phyloP scores from a whole-genome alignment of 2,797 vertebrate genomes.

The Helostoma temminkii region DNA sequence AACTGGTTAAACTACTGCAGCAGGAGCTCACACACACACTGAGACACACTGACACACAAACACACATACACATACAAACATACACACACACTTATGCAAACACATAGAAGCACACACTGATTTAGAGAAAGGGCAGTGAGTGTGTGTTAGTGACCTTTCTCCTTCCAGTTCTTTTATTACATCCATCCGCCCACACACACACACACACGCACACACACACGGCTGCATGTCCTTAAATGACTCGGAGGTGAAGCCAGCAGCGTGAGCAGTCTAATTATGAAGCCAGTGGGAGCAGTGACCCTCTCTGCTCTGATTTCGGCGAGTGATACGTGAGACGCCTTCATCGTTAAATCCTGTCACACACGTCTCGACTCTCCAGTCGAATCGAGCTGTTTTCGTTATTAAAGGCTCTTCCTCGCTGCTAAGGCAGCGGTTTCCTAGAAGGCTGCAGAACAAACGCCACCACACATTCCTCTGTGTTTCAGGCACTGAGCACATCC shows the following conservation, averaged over 20 bases:
- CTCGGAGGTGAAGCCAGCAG: slow-evolving; percentile 20
- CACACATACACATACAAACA: no score
- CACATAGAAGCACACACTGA: slow-evolving; percentile 4
- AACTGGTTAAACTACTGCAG: no score
- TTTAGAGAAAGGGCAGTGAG: slow-evolving; percentile 4
- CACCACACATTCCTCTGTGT: slow-evolving; percentile 2
- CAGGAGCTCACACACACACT: no score
- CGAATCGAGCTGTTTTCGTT: neutral
- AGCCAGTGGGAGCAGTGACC: slow-evolving; percentile 27
- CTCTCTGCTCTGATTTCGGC: neutral
- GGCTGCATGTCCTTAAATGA: slow-evolving; percentile 54
- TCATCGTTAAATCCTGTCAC: neutral
- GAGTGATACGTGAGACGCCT: slow-evolving; percentile 30
- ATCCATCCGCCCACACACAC: slow-evolving; percentile 6
- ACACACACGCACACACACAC: slow-evolving; percentile 18
- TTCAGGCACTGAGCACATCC: neutral
- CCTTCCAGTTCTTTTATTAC: slow-evolving; percentile 29
- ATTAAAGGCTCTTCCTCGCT: neutral
- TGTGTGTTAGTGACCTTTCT: slow-evolving; percentile 51
- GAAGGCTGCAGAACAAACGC: slow-evolving; percentile 21
- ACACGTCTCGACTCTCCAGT: neutral
- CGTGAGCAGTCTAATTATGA: slow-evolving; percentile 33
- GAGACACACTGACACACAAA: no score
- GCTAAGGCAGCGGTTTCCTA: slow-evolving; percentile 14
- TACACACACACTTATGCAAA: slow-evolving; percentile 7